Base-by-base conservation (phyloP, 2,888 invertebrate species). In the Litoditis marina region DNA sequence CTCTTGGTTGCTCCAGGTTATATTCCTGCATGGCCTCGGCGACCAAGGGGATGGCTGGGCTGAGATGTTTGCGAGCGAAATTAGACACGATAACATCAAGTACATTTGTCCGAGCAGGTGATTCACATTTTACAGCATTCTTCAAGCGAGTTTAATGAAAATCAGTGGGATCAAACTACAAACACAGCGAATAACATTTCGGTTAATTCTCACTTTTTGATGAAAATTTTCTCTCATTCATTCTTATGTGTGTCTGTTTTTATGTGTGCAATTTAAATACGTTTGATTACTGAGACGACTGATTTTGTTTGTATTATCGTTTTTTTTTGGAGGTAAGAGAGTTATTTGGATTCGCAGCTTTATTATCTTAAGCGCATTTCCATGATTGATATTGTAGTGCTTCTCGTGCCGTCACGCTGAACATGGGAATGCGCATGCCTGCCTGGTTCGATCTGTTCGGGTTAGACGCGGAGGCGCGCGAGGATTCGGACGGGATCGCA, bases 1-100 rank as follows among this genome's bases (percentile, higher is more conserved):
- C 19, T 46, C 8, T 44, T 28, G 5, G 47, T 16, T 28, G 22
- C 22, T 60, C 54, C 59, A 81, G 79, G 55, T 82, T 31, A 77
- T 82, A 56, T 82, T 82, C 66, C 67, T 82, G 31, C 82, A 82
- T 54, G 82, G 82, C 1, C 71, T 82, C 22, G 82, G 82, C 19
- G 82, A 82, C 60, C 78, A 76, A 50, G 82, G 82, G 5, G 71
- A 79, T 54, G 81, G 82, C 27, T 82, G 83, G 82, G 73, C 77
- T 0, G 72, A 74, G 30, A 73, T 74, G 16, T 72, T 81, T 60
- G 27, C 49, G 13, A 53, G 57, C 3, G 74, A 76, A 28, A 65
- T 71, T 7, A 53, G 69, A 22, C 44, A 59, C 32, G 69, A 73
- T 22, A 50, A 71, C 47, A 47, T 77, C 51, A 80, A 79, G 55